These are phyloP conservation scores for Nephila pilipes DNA, from an alignment of 1,140 invertebrate genomes.

Conservation along the genomic window DNA sequence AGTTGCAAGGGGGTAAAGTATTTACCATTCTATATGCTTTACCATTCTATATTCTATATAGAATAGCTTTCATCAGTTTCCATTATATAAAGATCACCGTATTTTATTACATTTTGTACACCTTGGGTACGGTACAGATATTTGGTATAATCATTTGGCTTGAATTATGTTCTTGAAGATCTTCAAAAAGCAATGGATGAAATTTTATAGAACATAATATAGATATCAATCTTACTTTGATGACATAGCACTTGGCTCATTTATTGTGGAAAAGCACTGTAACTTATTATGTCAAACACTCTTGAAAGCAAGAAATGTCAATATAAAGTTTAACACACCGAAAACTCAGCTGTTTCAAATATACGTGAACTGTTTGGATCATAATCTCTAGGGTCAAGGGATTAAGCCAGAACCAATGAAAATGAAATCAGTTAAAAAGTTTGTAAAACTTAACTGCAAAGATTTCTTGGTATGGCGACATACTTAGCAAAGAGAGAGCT, in stretches of 20 bases:
- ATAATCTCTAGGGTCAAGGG: conserved; percentile 27
- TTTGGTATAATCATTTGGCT: conserved; percentile 79
- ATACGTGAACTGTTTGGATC: conserved; percentile 77
- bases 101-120: conserved; percentile 79
- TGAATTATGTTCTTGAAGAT: conserved; percentile 75
- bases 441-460: no score
- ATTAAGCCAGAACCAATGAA: conserved; percentile 46
- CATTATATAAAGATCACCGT: conserved; percentile 78
- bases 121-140: conserved; percentile 79
- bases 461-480: no score
- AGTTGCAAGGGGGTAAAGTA: conserved; percentile 72
- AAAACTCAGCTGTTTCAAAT: conserved; percentile 78
- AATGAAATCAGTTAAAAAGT: no score
- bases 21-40: conserved; percentile 78
- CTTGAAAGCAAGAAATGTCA: conserved; percentile 75
- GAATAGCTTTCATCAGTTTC: conserved; percentile 80
- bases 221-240: conserved; percentile 78
- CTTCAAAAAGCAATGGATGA: conserved; percentile 76
- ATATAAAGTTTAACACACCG: conserved; percentile 79
- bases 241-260: conserved; percentile 76
- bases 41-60: conserved; percentile 65
- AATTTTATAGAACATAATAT: conserved; percentile 77
- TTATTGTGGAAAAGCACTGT: conserved; percentile 75
- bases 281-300: conserved; percentile 76
- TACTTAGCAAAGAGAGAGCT: no score